These are phyloP conservation scores for Australoheros scitulus DNA, from an alignment of 2,113 vertebrate species.

Conservation along the genomic window DNA sequence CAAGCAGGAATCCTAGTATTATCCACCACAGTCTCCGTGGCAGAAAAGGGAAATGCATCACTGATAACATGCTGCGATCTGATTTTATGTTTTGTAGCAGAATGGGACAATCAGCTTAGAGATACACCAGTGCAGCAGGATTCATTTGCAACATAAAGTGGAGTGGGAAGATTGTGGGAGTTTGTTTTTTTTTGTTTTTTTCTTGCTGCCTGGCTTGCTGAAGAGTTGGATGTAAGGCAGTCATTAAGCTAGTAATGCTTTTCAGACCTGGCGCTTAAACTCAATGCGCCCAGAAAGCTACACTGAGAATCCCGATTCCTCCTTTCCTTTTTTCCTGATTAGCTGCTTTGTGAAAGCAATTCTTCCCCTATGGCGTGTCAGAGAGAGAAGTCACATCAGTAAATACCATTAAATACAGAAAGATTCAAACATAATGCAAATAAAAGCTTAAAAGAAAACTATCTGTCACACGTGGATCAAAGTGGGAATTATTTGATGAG, in stretches of 20 bases:
- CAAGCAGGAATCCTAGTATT: not conserved
- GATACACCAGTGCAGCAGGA: not conserved
- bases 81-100: constrained; percentile 9
- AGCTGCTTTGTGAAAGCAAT: not conserved
- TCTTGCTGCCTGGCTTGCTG: not conserved
- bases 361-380: not conserved
- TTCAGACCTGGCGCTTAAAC: constrained; percentile 20
- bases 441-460: not conserved
- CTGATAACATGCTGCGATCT: constrained; percentile 14
- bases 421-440: not conserved
- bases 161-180: constrained; percentile 12
- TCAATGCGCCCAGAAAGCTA: constrained; percentile 27
- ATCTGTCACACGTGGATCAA: not conserved
- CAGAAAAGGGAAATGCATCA: constrained; percentile 1
- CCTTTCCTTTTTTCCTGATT: not conserved
- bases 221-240: constrained; percentile 28
- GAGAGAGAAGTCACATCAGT: not conserved
- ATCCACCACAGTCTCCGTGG: not conserved
- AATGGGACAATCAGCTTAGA: constrained; percentile 21
- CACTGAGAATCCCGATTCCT: not conserved
- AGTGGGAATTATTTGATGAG: not conserved
- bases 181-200: not conserved
- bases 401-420: not conserved
- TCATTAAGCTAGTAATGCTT: constrained; percentile 16
- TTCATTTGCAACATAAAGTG: constrained; percentile 3